A percentile compares a stretch with the other conserved stretches of the same genome.
These are phyloP conservation scores for Chaenocephalus aceratus DNA, from an alignment of 2,113 vertebrate genomes.

Conservation along the genomic window DNA sequence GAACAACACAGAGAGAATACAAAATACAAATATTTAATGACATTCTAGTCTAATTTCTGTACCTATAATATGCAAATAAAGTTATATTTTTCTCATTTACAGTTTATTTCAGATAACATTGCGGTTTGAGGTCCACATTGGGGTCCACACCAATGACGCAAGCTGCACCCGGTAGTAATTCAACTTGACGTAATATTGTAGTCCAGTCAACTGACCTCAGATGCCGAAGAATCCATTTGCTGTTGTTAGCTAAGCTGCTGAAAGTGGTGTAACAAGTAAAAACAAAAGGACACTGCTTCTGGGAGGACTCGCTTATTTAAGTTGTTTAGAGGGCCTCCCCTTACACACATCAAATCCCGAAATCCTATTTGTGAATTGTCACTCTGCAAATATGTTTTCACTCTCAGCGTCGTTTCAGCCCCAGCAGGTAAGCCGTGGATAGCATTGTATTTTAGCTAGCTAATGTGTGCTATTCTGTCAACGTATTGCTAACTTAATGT, in stretches of 20 bases:
- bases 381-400: constrained; percentile 76
- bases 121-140: background rate
- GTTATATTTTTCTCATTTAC: too few relatives aligned
- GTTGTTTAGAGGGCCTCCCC: constrained; percentile 22
- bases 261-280: constrained; percentile 67
- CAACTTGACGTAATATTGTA: constrained; percentile 65
- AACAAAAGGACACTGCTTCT: constrained; percentile 53
- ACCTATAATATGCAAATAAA: fast-evolving
- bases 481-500: background rate
- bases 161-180: constrained; percentile 28
- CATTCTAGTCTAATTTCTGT: background rate
- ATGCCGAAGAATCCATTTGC: constrained; percentile 67
- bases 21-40: constrained; percentile 1
- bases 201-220: constrained; percentile 59
- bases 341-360: constrained; percentile 3
- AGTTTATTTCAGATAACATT: background rate
- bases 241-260: constrained; percentile 39
- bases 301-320: constrained; percentile 4
- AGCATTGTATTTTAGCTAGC: constrained; percentile 9
- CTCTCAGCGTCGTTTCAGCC: constrained; percentile 77
- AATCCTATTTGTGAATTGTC: background rate
- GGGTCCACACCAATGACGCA: background rate
- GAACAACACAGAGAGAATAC: background rate
- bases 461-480: background rate
- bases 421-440: constrained; percentile 75